Percentiles rank a stretch among this genome's conserved stretches.
Evolutionary conservation across 1,140 invertebrate genomes (phyloP).

Genomic region (Ostrea denselamellosa): DNA sequence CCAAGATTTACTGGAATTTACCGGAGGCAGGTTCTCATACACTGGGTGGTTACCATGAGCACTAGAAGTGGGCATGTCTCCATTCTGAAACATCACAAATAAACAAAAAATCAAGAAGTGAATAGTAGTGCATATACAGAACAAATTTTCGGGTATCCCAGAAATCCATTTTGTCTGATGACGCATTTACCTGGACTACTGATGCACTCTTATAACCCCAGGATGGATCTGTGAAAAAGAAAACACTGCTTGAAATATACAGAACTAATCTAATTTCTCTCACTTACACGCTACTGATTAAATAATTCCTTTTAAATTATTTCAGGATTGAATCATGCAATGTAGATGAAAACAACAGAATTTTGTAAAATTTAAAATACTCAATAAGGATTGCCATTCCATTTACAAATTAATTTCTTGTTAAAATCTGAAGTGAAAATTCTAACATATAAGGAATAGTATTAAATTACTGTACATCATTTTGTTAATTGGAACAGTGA

Average conservation of each 20-base stretch:
- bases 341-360: neutral
- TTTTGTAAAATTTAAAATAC: neutral
- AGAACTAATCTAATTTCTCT: neutral
- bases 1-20: slow-evolving; percentile 47
- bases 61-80: neutral
- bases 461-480: neutral
- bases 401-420: neutral
- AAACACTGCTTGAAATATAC: neutral
- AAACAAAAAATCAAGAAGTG: too few species aligned
- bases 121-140: too few species aligned
- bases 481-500: slow-evolving; percentile 3
- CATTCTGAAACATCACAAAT: neutral
- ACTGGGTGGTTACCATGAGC: slow-evolving; percentile 48
- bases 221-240: slow-evolving; percentile 6
- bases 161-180: neutral
- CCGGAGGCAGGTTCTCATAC: slow-evolving; percentile 57
- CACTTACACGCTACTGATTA: too few species aligned
- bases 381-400: neutral
- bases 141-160: neutral
- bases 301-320: neutral
- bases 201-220: neutral
- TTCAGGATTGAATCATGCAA: neutral
- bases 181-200: neutral
- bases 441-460: neutral
- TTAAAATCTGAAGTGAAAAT: neutral